phyloP scores from a whole-genome alignment of 1,140 invertebrate genomes.

The Anoplolepis gracilipes region DNA sequence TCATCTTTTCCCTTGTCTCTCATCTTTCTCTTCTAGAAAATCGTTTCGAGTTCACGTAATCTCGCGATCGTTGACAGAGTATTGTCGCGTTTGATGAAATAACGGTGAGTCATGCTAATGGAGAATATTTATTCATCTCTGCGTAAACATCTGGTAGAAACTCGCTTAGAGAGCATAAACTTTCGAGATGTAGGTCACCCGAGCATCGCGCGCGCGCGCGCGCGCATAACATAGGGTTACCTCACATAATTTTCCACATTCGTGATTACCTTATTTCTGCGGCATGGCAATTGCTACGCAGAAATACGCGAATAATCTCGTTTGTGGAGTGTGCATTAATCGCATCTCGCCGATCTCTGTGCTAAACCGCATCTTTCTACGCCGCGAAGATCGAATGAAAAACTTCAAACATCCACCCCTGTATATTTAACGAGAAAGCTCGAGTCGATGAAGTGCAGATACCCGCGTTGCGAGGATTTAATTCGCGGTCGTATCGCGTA shows the following conservation, averaged over 20 bases:
- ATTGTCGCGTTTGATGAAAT: neutral
- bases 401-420: slow-evolving; percentile 43
- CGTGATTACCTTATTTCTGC: slow-evolving; percentile 18
- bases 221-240: neutral
- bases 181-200: slow-evolving; percentile 45
- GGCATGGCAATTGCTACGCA: slow-evolving; percentile 16
- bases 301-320: slow-evolving; percentile 58
- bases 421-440: slow-evolving; percentile 50
- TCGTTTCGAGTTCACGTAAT: neutral
- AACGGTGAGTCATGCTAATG: slow-evolving; percentile 28
- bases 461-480: slow-evolving; percentile 65
- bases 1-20: neutral
- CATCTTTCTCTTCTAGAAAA: neutral
- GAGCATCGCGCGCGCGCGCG: slow-evolving; percentile 1
- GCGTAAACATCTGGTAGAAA: neutral
- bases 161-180: slow-evolving; percentile 20
- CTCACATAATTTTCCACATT: neutral
- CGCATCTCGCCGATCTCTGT: neutral
- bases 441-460: slow-evolving; percentile 63
- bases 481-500: slow-evolving; percentile 71
- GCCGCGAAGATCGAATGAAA: slow-evolving; percentile 20
- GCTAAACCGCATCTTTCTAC: slow-evolving; percentile 35
- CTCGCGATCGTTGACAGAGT: neutral
- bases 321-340: slow-evolving; percentile 16
- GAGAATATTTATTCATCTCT: slow-evolving; percentile 5